These are phyloP conservation scores for Aethes cnicana DNA, from an alignment of 2,888 invertebrate species.

Conservation along the genomic window DNA sequence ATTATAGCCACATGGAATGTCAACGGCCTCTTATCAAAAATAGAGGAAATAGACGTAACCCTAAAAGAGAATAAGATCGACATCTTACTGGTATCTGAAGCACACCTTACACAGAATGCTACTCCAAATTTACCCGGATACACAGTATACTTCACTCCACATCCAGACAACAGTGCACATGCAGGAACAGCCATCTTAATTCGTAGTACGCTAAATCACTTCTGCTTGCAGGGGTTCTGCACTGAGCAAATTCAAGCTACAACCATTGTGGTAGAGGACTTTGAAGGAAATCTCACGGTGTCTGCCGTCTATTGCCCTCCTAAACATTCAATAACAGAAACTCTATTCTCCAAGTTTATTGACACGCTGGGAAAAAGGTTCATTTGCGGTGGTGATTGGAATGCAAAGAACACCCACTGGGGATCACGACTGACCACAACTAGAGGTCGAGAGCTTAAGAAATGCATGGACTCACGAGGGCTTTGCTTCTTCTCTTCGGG, in stretches of 20 bases:
- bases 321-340: conserved; percentile 6
- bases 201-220: conserved; percentile 14
- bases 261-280: conserved; percentile 4
- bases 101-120: conserved; percentile 1
- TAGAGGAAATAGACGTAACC: not conserved
- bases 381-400: too few relatives aligned
- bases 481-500: not conserved
- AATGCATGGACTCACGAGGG: not conserved
- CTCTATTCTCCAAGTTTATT: conserved; percentile 2
- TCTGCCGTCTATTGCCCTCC: conserved; percentile 28
- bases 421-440: conserved; percentile 22
- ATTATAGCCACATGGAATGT: not conserved
- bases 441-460: conserved; percentile 20
- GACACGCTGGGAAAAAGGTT: conserved; percentile 13
- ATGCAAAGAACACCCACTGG: conserved; percentile 27
- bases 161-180: conserved; percentile 25
- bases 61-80: conserved; percentile 13
- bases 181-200: conserved; percentile 28
- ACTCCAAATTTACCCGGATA: not conserved
- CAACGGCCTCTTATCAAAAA: not conserved
- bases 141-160: conserved; percentile 5
- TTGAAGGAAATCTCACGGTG: not conserved
- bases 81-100: conserved; percentile 20
- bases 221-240: too few relatives aligned
- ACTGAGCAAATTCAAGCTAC: too few relatives aligned